Percentiles rank a stretch among this genome's conserved stretches.
Conservation (phyloP, 2,797 vertebrate species). For the Crenuchus spilurus region DNA sequence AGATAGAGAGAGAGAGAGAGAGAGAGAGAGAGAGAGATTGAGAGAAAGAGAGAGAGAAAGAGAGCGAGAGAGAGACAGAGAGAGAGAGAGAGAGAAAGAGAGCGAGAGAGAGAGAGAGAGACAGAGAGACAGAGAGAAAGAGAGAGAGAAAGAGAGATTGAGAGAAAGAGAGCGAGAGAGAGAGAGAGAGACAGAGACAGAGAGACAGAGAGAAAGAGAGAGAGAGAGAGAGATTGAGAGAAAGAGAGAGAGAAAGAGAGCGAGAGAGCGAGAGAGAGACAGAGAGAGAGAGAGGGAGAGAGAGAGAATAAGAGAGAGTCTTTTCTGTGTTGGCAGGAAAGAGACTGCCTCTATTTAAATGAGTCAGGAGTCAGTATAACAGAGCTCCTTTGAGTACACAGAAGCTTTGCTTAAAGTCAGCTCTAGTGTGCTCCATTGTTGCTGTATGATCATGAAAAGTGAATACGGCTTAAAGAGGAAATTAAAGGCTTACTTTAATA, state of each 20-base stretch:
- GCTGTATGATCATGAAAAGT: not conserved
- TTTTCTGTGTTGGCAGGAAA: slow-evolving; percentile 39
- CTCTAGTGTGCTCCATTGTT: not conserved
- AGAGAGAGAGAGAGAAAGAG: not conserved
- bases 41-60: not conserved
- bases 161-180: not conserved
- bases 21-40: not conserved
- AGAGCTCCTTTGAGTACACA: slow-evolving; percentile 14
- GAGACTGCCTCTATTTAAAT: slow-evolving; percentile 13
- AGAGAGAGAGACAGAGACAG: not conserved
- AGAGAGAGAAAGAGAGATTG: not conserved
- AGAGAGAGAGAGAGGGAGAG: slow-evolving; percentile 26
- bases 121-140: not conserved
- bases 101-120: not conserved
- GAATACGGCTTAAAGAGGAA: not conserved
- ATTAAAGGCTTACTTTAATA: not conserved
- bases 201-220: not conserved
- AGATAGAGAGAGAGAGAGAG: not conserved
- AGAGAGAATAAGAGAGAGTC: slow-evolving; percentile 4
- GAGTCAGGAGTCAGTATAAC: slow-evolving; percentile 20
- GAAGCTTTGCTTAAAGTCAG: not conserved
- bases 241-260: slow-evolving; percentile 3
- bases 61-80: not conserved
- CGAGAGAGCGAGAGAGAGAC: slow-evolving; percentile 27
- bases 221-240: not conserved